Evolutionary conservation across 2,113 vertebrate genomes (phyloP), one percentile per base, ranked within the genome.

Genomic region (Australoheros scitulus): DNA sequence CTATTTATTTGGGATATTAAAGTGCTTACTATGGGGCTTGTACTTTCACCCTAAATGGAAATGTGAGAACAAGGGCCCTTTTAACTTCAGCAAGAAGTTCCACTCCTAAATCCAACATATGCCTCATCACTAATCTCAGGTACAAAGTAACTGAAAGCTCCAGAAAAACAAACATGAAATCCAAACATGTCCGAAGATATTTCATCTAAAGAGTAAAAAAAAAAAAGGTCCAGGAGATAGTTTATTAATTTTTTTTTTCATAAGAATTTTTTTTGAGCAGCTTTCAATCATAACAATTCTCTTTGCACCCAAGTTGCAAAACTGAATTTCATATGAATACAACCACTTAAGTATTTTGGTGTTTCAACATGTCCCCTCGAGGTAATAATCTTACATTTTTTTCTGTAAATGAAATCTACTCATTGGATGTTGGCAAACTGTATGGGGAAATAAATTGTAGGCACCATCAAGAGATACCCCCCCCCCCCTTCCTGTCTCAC

Each of bases 1-100:
- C 80, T 89, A 82, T 92, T 92, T 92, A 85, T 93, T 80, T 63
- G 36, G 79, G 81, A 91, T 91, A 84, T 91, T 88, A 86, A 92
- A 86, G 82, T 84, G 91, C 90, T 91, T 90, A 81, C 79, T 75
- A 84, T 43, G 75, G 83, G 82, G 88, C 88, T 92, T 92, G 92
- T 93, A 89, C 90, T 93, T 90, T 88, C 84, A 94, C 91, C 93
- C 80, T 77, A 76, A 86, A 86, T 17, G 13, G 60, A 87, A 83
- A 89, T 87, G 68, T 81, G 64, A 90, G 83, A 87, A 88, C 84
- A 89, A 86, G 87, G 78, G 78, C 34, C 26, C 77, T 88, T 80
- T 88, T 79, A 77, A 83, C 77, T 79, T 56, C 55, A 57, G 79
- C 75, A 70, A 81, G 64, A 88, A 79, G 17, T 75, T 82, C 64